phyloP scores from a whole-genome alignment of 2,888 invertebrate species.

The Ectemnius cavifrons region DNA sequence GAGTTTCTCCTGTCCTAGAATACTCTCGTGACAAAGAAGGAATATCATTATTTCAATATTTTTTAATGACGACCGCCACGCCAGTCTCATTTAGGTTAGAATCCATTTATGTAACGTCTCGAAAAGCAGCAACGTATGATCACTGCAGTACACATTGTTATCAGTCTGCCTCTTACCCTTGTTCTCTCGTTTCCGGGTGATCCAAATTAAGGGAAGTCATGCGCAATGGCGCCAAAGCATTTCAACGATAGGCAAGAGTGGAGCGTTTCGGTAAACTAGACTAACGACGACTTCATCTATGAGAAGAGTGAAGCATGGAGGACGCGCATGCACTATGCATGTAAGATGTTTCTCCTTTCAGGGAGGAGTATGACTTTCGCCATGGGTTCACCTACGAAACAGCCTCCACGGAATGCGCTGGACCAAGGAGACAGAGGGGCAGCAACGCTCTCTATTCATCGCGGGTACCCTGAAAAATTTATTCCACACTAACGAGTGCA shows the following conservation, averaged over 20 bases:
- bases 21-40: no score
- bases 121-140: no score
- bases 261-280: conserved; percentile 29
- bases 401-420: conserved; percentile 22
- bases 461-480: conserved; percentile 69
- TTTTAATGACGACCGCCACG: conserved; percentile 13
- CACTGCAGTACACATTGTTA: no score
- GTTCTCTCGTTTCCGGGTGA: no score
- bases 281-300: conserved; percentile 57
- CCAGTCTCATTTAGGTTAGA: no score
- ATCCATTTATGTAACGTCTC: no score
- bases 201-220: no score
- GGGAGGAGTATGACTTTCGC: neutral
- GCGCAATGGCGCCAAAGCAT: conserved; percentile 28
- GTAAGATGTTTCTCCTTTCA: conserved; percentile 64
- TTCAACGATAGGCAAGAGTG: no score
- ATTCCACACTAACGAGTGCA: conserved; percentile 68
- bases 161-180: no score
- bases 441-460: conserved; percentile 62
- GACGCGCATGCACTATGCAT: conserved; percentile 59
- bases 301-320: conserved; percentile 43
- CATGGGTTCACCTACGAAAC: neutral
- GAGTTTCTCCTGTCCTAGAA: conserved; percentile 4
- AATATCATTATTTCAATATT: conserved; percentile 15
- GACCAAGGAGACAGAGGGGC: conserved; percentile 24